Conservation (phyloP, 2,113 vertebrate genomes). For the Notiomystis cincta region DNA sequence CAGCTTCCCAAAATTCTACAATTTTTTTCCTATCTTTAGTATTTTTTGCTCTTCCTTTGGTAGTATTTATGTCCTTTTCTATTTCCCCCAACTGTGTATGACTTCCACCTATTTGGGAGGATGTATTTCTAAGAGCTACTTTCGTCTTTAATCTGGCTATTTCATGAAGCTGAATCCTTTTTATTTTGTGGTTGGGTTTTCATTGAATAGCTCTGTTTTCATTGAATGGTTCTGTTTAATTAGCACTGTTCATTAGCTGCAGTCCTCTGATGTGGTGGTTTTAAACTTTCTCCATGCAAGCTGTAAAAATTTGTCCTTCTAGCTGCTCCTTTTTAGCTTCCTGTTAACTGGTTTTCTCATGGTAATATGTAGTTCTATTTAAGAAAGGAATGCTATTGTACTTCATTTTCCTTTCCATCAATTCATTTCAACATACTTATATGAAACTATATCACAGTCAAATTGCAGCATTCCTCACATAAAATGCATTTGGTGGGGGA, state of each 20-base stretch:
- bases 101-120: background rate
- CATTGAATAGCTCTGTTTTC: conserved; percentile 18
- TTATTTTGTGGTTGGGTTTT: conserved; percentile 7
- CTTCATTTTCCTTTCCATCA: background rate
- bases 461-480: background rate
- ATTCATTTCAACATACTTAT: background rate
- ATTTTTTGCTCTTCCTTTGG: background rate
- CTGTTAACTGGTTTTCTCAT: conserved; percentile 19
- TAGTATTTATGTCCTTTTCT: background rate
- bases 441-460: background rate
- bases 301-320: background rate
- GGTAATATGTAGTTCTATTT: background rate
- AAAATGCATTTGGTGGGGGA: background rate
- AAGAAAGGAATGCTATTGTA: background rate
- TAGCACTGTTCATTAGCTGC: conserved; percentile 21
- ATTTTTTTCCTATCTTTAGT: background rate
- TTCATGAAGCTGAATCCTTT: background rate
- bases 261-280: conserved; percentile 46
- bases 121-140: background rate
- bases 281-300: conserved; percentile 18
- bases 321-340: background rate
- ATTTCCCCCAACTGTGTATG: background rate
- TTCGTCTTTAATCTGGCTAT: background rate
- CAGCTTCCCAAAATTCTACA: background rate
- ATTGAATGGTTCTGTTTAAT: conserved; percentile 38